These are phyloP conservation scores for Cochlearius cochlearius DNA, from an alignment of 2,113 vertebrate genomes.

Conservation along the genomic window DNA sequence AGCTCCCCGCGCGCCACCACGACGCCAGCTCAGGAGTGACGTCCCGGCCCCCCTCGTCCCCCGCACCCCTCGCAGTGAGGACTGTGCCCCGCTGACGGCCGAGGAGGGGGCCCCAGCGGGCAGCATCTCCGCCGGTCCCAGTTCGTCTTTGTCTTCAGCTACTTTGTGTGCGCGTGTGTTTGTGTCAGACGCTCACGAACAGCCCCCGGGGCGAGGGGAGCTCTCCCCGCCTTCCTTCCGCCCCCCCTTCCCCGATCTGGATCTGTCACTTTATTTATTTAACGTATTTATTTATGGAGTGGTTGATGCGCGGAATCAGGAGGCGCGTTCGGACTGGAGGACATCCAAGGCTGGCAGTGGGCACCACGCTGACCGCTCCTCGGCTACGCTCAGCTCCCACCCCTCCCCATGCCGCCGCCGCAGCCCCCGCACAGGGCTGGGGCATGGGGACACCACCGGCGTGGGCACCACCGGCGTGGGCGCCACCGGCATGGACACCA, in stretches of 20 bases:
- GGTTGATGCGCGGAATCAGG: background rate
- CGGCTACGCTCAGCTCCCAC: background rate
- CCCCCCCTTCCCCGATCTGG: background rate
- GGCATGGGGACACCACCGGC: background rate
- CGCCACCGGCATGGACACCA: no score
- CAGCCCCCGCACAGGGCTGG: background rate
- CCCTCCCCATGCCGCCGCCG: fast-evolving
- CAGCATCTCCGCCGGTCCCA: background rate
- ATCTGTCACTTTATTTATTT: conserved; percentile 77
- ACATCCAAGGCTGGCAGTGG: background rate
- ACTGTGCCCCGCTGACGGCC: background rate
- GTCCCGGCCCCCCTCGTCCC: background rate
- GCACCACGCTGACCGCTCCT: background rate
- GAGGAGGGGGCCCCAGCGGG: background rate
- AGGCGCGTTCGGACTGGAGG: background rate
- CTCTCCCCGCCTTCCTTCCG: background rate
- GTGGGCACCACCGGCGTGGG: background rate
- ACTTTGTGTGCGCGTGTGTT: conserved; percentile 28
- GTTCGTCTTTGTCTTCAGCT: conserved; percentile 50
- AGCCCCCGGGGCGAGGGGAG: background rate
- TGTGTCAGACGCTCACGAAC: background rate
- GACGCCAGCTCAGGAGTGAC: conserved; percentile 71
- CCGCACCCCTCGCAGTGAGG: background rate
- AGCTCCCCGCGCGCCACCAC: conserved; percentile 60
- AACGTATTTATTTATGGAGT: conserved; percentile 76